phyloP scores from a whole-genome alignment of 2,797 vertebrate species.

The Acanthurus tractus region DNA sequence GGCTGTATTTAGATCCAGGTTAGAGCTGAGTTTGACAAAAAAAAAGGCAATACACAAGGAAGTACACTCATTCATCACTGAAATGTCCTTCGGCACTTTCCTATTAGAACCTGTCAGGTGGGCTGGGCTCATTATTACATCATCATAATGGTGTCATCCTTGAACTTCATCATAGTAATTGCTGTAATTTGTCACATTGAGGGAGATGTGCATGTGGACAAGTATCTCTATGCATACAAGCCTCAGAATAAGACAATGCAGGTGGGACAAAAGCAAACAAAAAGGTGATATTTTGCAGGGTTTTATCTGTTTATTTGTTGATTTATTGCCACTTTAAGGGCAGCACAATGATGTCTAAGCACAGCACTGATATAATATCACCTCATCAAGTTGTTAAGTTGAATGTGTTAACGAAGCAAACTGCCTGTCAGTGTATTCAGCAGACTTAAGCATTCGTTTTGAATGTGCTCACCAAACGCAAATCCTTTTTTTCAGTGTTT shows the following conservation, averaged over 20 bases:
- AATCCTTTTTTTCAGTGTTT: not conserved
- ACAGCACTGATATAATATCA: not conserved
- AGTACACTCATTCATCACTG: constrained; percentile 73
- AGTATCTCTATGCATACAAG: constrained; percentile 26
- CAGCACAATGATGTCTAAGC: not conserved
- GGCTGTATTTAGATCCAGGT: constrained; percentile 66
- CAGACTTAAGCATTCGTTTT: not conserved
- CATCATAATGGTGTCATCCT: constrained; percentile 85
- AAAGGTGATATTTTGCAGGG: not conserved
- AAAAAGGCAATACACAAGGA: constrained; percentile 60
- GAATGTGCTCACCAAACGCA: not conserved
- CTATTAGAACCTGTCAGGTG: constrained; percentile 82
- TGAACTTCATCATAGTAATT: constrained; percentile 88
- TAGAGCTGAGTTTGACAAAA: constrained; percentile 57
- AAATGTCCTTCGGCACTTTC: constrained; percentile 78
- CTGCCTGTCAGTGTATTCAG: not conserved
- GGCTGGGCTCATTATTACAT: constrained; percentile 80
- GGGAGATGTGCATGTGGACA: constrained; percentile 62
- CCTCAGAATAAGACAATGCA: constrained; percentile 19
- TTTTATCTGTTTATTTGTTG: not conserved
- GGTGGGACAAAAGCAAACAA: constrained; percentile 1
- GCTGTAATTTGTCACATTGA: constrained; percentile 80
- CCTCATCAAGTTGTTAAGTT: too few species aligned
- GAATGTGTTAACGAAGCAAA: not conserved
- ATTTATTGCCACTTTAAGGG: not conserved